Conservation (phyloP, 2,888 invertebrate species). For the Hoplodrina ambigua region DNA sequence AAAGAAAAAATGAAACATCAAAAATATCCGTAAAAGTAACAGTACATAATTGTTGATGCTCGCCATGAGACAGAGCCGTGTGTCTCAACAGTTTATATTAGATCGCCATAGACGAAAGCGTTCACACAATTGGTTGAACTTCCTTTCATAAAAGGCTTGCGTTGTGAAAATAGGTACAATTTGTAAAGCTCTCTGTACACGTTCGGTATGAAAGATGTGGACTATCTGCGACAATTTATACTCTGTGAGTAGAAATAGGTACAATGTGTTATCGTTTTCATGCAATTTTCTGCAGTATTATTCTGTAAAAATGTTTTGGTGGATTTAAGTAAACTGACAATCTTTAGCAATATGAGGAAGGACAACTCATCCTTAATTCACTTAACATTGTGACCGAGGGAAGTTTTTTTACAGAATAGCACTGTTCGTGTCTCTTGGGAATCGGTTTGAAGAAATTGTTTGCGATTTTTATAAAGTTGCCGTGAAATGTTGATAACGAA, state of each 20-base stretch:
- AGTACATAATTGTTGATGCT: neutral
- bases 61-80: slow-evolving; percentile 10
- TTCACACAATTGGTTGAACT: slow-evolving; percentile 58
- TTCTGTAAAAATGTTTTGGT: neutral
- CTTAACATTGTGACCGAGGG: no score
- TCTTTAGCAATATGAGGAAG: no score
- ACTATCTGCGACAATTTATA: slow-evolving; percentile 31
- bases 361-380: no score
- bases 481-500: no score
- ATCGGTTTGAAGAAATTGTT: slow-evolving; percentile 30
- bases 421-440: neutral
- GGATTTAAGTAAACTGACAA: neutral
- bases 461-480: neutral
- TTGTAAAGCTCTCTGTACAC: slow-evolving; percentile 37
- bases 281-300: slow-evolving; percentile 21
- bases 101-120: slow-evolving; percentile 22
- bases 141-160: slow-evolving; percentile 56
- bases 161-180: slow-evolving; percentile 53
- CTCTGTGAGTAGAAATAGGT: slow-evolving; percentile 16
- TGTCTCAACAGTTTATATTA: slow-evolving; percentile 39
- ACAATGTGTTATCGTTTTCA: slow-evolving; percentile 13
- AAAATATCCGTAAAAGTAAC: no score
- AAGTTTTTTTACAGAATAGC: no score
- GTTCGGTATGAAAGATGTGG: slow-evolving; percentile 38
- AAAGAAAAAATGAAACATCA: no score